Conservation (phyloP, 2,797 vertebrate genomes). For the Microctenopoma stevenorrisi region DNA sequence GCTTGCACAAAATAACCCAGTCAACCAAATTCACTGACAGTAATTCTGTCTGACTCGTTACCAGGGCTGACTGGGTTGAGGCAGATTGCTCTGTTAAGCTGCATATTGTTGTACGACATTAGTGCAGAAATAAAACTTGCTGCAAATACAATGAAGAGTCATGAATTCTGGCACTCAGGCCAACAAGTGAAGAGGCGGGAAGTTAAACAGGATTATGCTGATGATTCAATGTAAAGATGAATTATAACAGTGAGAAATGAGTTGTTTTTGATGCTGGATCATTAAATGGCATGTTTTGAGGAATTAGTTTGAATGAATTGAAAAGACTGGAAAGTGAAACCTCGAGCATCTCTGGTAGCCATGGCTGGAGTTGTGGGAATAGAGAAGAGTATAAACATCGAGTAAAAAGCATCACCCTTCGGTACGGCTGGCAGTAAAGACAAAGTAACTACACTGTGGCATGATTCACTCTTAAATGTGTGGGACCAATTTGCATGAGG, state of each 20-base stretch:
- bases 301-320: conserved; percentile 6
- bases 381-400: conserved; percentile 37
- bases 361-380: conserved; percentile 64
- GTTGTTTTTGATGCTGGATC: not conserved
- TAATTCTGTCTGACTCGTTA: not conserved
- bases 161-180: conserved; percentile 21
- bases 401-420: not conserved
- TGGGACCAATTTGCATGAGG: conserved; percentile 20
- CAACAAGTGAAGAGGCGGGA: conserved; percentile 2
- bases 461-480: conserved; percentile 21
- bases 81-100: conserved; percentile 47
- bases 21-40: conserved; percentile 18
- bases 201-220: conserved; percentile 38
- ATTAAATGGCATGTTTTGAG: conserved; percentile 11
- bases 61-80: conserved; percentile 45
- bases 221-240: not conserved
- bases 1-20: conserved; percentile 29
- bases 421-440: not conserved
- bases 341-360: conserved; percentile 69
- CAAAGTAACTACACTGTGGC: conserved; percentile 15
- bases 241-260: conserved; percentile 8
- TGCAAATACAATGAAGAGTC: conserved; percentile 5
- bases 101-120: conserved; percentile 28
- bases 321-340: conserved; percentile 71
- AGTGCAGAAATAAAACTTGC: conserved; percentile 42